Evolutionary conservation across 1,140 invertebrate species (phyloP).

Genomic region (Galendromus occidentalis): DNA sequence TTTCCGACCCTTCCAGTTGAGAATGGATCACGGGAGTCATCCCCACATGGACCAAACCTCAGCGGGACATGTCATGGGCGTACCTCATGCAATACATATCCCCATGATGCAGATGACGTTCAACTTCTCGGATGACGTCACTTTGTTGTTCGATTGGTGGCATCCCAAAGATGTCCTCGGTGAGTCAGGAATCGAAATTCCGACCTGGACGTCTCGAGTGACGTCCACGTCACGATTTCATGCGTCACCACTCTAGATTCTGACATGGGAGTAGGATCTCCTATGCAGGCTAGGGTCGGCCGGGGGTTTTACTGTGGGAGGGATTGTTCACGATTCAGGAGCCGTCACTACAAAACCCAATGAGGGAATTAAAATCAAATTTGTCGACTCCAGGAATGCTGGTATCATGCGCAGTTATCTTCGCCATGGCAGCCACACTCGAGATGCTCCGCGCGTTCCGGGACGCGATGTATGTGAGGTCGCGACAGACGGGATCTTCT

Average conservation of each 20-base stretch:
- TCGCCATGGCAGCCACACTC: constrained; percentile 62
- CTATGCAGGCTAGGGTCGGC: neutral
- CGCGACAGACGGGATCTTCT: constrained; percentile 15
- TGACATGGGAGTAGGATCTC: neutral
- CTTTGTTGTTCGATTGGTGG: constrained; percentile 52
- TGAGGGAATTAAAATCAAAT: neutral
- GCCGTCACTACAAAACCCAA: neutral
- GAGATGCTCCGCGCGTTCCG: constrained; percentile 76
- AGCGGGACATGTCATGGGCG: neutral
- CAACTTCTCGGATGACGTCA: constrained; percentile 49
- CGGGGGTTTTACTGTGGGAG: neutral
- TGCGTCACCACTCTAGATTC: neutral
- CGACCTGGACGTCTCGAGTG: neutral
- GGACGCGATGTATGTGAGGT: constrained; percentile 19
- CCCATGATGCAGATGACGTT: constrained; percentile 42
- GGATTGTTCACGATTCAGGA: neutral
- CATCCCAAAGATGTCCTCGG: constrained; percentile 42
- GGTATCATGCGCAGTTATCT: constrained; percentile 61
- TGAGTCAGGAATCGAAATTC: neutral
- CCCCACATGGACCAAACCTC: neutral
- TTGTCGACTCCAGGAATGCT: constrained; percentile 36
- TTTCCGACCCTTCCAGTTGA: too few species aligned
- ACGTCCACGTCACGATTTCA: neutral
- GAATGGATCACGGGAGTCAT: too few species aligned
- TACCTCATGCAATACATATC: neutral